These are phyloP conservation scores for Hystrix brachyura DNA, from an alignment of 2,113 vertebrate genomes.

Conservation along the genomic window DNA sequence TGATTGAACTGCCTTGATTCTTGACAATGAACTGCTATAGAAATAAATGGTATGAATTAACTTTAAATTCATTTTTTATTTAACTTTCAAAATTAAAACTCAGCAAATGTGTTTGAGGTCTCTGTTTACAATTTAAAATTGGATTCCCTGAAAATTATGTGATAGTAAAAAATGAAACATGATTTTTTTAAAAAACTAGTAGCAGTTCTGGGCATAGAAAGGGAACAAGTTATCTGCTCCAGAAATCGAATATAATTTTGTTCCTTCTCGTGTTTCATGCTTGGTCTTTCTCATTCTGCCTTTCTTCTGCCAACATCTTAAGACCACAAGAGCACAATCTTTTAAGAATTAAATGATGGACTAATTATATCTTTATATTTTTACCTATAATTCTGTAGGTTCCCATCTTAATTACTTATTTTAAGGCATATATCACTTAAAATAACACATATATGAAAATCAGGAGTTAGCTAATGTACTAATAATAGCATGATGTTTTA, in stretches of 20 bases:
- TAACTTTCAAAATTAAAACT: slow-evolving; percentile 65
- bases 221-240: background rate
- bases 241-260: slow-evolving; percentile 32
- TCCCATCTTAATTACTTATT: background rate
- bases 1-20: background rate
- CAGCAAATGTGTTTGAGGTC: slow-evolving; percentile 30
- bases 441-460: background rate
- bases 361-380: slow-evolving; percentile 41
- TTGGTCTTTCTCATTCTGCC: background rate
- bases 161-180: slow-evolving; percentile 42
- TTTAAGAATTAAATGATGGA: slow-evolving; percentile 14
- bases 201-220: slow-evolving; percentile 40
- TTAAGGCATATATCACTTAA: background rate
- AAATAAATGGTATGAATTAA: slow-evolving; percentile 41
- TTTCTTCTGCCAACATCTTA: slow-evolving; percentile 17
- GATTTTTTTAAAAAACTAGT: slow-evolving; percentile 5
- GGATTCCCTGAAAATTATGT: slow-evolving; percentile 43
- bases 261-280: slow-evolving; percentile 1
- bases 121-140: slow-evolving; percentile 44
- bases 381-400: background rate
- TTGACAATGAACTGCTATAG: background rate
- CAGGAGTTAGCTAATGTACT: background rate
- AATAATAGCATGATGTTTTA: background rate
- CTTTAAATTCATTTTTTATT: slow-evolving; percentile 38
- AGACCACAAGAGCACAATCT: background rate